Evolutionary conservation across 2,113 vertebrate genomes (phyloP).

Genomic region (Chloebia gouldiae): DNA sequence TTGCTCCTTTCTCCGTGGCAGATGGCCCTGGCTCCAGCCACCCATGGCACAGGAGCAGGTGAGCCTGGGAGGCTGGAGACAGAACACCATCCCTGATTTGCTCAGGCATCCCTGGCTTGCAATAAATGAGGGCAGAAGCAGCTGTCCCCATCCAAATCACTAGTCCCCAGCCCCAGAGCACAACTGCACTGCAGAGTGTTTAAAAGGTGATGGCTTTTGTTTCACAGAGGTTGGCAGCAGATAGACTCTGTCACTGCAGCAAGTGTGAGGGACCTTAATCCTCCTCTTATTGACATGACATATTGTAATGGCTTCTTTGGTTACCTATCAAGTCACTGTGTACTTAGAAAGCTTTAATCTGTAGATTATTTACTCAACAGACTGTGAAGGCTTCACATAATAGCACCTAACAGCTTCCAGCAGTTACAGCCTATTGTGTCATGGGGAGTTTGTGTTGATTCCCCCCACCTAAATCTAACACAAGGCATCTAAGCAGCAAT

Average conservation of each 20-base stretch:
- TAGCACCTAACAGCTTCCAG: background rate
- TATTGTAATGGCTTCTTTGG: slow-evolving; percentile 8
- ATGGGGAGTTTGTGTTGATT: background rate
- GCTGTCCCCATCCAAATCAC: background rate
- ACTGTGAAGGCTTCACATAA: background rate
- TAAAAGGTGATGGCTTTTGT: background rate
- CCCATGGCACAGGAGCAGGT: background rate
- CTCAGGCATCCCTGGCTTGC: background rate
- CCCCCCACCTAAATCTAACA: background rate
- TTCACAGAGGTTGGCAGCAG: background rate
- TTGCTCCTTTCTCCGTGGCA: background rate
- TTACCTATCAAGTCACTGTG: slow-evolving; percentile 42
- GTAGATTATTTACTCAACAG: slow-evolving; percentile 61
- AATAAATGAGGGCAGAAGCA: background rate
- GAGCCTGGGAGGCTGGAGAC: background rate
- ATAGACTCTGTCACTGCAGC: background rate
- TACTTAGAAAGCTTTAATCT: slow-evolving; percentile 57
- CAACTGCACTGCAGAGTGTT: background rate
- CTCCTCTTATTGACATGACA: slow-evolving; percentile 37
- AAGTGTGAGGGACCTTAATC: slow-evolving; percentile 8
- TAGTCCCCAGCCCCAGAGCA: background rate
- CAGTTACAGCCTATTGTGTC: background rate
- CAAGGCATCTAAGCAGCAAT: background rate
- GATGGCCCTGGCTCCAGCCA: background rate
- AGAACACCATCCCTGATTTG: fast-evolving